A percentile compares a stretch with the other conserved stretches of the same genome.
Evolutionary conservation across 2,888 invertebrate species (phyloP).

Genomic region (Caenorhabditis panamensis): DNA sequence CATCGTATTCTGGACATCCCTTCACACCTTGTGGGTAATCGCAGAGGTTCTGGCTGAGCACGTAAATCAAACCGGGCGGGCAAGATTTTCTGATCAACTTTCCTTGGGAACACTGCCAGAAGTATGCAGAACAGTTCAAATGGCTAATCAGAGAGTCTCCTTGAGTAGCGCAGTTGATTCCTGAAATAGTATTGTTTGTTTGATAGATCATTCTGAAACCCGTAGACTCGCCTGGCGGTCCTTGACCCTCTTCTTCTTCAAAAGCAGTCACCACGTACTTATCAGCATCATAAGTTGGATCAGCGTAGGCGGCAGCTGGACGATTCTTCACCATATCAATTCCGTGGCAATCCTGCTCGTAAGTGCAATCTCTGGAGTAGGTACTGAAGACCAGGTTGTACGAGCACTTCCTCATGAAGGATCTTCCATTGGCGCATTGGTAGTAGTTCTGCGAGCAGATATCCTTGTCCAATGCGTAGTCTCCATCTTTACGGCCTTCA

Average conservation of each 20-base stretch:
- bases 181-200: neutral
- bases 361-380: slow-evolving; percentile 38
- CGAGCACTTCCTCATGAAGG: slow-evolving; percentile 50
- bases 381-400: slow-evolving; percentile 30
- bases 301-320: slow-evolving; percentile 19
- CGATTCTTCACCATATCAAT: neutral
- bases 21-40: slow-evolving; percentile 56
- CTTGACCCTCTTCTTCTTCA: slow-evolving; percentile 16
- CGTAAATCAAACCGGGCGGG: slow-evolving; percentile 62
- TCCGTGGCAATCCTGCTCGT: slow-evolving; percentile 4
- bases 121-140: slow-evolving; percentile 46
- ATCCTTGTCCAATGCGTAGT: slow-evolving; percentile 30
- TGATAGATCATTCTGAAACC: neutral
- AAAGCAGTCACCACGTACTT: slow-evolving; percentile 29
- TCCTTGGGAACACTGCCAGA: slow-evolving; percentile 65
- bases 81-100: slow-evolving; percentile 63
- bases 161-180: slow-evolving; percentile 43
- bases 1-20: slow-evolving; percentile 45
- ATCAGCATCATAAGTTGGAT: slow-evolving; percentile 28
- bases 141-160: slow-evolving; percentile 50
- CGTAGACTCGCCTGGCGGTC: slow-evolving; percentile 3
- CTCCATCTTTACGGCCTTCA: slow-evolving; percentile 16
- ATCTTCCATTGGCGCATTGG: slow-evolving; percentile 42
- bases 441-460: slow-evolving; percentile 43
- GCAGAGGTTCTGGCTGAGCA: slow-evolving; percentile 54